phyloP scores from a whole-genome alignment of 2,888 invertebrate species.

The Pyrrhosoma nymphula region DNA sequence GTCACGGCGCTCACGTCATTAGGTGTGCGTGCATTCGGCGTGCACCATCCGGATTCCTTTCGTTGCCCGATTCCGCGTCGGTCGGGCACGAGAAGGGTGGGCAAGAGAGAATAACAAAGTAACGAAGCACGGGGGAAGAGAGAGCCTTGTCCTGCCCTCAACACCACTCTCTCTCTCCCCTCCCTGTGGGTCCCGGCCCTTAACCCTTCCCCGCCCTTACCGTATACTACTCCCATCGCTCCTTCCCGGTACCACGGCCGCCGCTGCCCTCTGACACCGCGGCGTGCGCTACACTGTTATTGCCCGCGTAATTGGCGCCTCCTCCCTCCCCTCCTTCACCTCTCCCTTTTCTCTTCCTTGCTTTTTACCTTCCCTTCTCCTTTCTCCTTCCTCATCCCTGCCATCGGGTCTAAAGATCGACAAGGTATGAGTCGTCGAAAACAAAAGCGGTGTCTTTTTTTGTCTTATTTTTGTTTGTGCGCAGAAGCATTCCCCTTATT shows the following conservation, averaged over 20 bases:
- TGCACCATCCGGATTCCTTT: conserved; percentile 27
- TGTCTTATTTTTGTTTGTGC: too few species aligned
- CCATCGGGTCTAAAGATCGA: too few species aligned
- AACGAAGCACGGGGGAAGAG: not conserved
- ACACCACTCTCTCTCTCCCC: not conserved
- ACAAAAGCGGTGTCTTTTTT: too few species aligned
- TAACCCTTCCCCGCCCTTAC: not conserved
- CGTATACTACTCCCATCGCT: not conserved
- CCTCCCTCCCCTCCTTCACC: not conserved
- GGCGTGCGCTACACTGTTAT: conserved; percentile 7
- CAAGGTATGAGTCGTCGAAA: too few species aligned
- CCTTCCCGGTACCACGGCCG: not conserved
- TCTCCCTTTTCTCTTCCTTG: not conserved
- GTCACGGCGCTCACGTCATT: conserved; percentile 1
- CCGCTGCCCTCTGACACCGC: not conserved
- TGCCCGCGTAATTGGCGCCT: not conserved
- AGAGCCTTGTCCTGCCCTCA: not conserved
- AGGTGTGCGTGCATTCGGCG: not conserved
- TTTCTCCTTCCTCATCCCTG: not conserved
- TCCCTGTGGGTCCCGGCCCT: not conserved
- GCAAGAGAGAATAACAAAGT: not conserved
- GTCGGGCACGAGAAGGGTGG: not conserved
- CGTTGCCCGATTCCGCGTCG: not conserved
- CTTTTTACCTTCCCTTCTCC: not conserved
- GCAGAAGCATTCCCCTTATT: too few species aligned